Evolutionary conservation across 2,888 invertebrate species (phyloP).

Genomic region (Lepetodrilus schrolli): DNA sequence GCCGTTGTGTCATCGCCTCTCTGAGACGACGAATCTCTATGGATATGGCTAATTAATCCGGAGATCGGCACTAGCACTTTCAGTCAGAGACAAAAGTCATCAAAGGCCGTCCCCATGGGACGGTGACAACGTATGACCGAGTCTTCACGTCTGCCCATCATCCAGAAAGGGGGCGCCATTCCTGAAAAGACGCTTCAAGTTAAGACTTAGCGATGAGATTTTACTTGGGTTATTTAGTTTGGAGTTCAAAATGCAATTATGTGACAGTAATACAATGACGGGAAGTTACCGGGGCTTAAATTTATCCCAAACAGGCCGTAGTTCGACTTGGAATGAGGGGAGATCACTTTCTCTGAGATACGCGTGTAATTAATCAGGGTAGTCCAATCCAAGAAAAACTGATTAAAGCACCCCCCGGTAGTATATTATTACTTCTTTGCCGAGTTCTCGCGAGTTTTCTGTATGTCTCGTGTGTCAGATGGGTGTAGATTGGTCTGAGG

Average conservation of each 20-base stretch:
- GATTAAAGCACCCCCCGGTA: slow-evolving; percentile 16
- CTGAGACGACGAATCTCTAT: background rate
- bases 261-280: background rate
- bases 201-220: background rate
- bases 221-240: background rate
- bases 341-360: background rate
- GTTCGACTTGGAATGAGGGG: slow-evolving; percentile 5
- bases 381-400: background rate
- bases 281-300: background rate
- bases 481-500: slow-evolving; percentile 7
- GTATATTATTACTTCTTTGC: background rate
- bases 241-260: background rate
- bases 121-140: background rate
- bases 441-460: background rate
- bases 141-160: no score
- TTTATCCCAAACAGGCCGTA: background rate
- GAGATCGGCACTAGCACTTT: background rate
- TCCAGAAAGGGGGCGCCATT: no score
- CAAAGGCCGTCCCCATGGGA: background rate
- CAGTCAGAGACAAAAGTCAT: background rate
- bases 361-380: slow-evolving; percentile 17
- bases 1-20: background rate
- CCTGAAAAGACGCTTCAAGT: background rate
- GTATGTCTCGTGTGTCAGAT: background rate
- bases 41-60: background rate